A percentile compares a stretch with the other conserved stretches of the same genome.
phyloP scores from a whole-genome alignment of 2,113 vertebrate species.

The Alouatta palliata region DNA sequence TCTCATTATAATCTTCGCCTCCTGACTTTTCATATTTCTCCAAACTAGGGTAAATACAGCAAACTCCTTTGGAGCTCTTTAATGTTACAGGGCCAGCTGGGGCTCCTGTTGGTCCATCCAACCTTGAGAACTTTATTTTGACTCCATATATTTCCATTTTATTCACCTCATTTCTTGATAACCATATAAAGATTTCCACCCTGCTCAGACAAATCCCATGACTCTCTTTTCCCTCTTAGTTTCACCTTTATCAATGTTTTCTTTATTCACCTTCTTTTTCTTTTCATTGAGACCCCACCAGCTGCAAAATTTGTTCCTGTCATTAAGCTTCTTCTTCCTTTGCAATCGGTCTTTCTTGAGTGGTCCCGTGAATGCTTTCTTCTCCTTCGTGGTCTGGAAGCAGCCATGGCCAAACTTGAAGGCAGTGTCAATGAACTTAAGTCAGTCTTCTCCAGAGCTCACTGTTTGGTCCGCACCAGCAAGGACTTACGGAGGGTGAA shows the following conservation, averaged over 20 bases:
- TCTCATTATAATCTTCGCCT: background rate
- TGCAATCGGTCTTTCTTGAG: no score
- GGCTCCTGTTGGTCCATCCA: background rate
- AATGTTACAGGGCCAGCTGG: background rate
- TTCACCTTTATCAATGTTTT: background rate
- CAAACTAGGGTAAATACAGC: background rate
- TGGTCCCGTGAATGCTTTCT: no score
- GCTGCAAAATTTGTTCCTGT: no score
- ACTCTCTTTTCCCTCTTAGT: background rate
- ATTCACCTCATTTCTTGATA: background rate
- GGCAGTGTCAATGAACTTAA: no score
- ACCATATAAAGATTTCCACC: background rate
- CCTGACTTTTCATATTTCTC: background rate
- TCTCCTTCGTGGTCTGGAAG: no score
- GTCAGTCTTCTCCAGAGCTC: no score
- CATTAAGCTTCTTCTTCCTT: no score
- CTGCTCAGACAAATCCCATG: background rate
- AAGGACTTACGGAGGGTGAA: no score
- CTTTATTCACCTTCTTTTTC: background rate
- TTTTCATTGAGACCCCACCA: no score
- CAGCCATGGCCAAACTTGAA: no score
- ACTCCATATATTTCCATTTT: background rate
- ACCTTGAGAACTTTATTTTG: background rate
- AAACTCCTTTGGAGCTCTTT: background rate
- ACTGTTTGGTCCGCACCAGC: no score